Percentiles rank a stretch among this genome's conserved stretches.
phyloP scores from a whole-genome alignment of 2,888 invertebrate genomes.

The Parascotia fuliginaria region DNA sequence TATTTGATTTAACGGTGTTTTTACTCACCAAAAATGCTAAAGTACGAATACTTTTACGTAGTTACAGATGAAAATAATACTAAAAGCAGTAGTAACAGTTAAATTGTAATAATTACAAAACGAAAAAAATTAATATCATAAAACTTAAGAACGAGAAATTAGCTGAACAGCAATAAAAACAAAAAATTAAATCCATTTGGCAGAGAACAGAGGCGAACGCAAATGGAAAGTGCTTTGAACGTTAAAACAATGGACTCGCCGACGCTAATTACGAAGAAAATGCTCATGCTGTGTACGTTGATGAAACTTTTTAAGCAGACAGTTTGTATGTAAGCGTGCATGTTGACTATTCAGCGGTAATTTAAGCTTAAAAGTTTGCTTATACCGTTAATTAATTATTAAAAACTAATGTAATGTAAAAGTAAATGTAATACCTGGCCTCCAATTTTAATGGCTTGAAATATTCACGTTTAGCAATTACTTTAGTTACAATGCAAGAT shows the following conservation, averaged over 20 bases:
- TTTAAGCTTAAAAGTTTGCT: not conserved
- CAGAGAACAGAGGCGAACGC: slow-evolving; percentile 51
- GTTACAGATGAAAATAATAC: too few relatives aligned
- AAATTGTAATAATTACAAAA: slow-evolving; percentile 18
- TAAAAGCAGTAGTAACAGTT: slow-evolving; percentile 7
- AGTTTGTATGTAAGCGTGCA: slow-evolving; percentile 19
- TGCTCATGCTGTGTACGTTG: slow-evolving; percentile 41
- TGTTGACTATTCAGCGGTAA: not conserved
- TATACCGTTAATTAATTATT: too few relatives aligned
- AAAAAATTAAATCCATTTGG: slow-evolving; percentile 60
- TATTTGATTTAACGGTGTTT: too few relatives aligned
- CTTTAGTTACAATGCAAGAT: too few relatives aligned
- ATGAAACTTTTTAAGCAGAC: slow-evolving; percentile 35
- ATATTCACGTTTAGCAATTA: too few relatives aligned
- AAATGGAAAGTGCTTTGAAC: slow-evolving; percentile 48
- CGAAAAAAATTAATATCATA: slow-evolving; percentile 24
- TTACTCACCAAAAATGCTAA: too few relatives aligned
- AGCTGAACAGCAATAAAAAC: slow-evolving; percentile 37
- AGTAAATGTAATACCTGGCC: too few relatives aligned
- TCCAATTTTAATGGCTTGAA: too few relatives aligned
- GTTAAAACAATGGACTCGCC: slow-evolving; percentile 63
- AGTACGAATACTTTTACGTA: too few relatives aligned
- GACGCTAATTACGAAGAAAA: slow-evolving; percentile 66
- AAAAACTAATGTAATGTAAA: too few relatives aligned
- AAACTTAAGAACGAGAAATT: slow-evolving; percentile 39